phyloP scores from a whole-genome alignment of 2,888 invertebrate species.

The Diploptera punctata region DNA sequence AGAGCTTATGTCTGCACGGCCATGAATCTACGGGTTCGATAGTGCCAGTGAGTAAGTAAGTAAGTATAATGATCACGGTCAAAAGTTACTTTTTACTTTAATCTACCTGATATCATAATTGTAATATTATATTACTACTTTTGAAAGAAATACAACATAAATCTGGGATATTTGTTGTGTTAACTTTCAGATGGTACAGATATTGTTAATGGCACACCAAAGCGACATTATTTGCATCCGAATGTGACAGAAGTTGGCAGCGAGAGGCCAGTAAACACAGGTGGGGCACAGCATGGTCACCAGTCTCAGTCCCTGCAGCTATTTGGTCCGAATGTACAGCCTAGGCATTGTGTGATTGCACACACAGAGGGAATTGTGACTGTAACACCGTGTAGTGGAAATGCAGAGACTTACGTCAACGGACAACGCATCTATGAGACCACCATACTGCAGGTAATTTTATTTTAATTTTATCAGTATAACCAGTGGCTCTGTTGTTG shows the following conservation, averaged over 20 bases:
- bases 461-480: no score
- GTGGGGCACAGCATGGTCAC: slow-evolving; percentile 50
- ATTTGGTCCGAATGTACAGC: slow-evolving; percentile 90
- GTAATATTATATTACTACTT: no score
- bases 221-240: slow-evolving; percentile 62
- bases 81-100: no score
- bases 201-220: slow-evolving; percentile 55
- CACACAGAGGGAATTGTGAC: slow-evolving; percentile 90
- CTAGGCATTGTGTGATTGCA: slow-evolving; percentile 94
- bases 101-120: no score
- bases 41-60: no score
- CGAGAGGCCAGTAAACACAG: slow-evolving; percentile 66
- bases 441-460: slow-evolving; percentile 83
- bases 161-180: no score
- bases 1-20: no score
- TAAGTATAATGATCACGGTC: no score
- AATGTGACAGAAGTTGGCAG: slow-evolving; percentile 76
- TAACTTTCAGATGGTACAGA: slow-evolving; percentile 58
- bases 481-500: no score
- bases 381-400: slow-evolving; percentile 90
- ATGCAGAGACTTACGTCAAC: slow-evolving; percentile 95
- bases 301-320: slow-evolving; percentile 68
- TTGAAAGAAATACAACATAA: no score
- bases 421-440: slow-evolving; percentile 92
- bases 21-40: no score